A percentile compares a stretch with the other conserved stretches of the same genome.
Evolutionary conservation across 2,113 vertebrate species (phyloP).

Genomic region (Zosterops pallidus): DNA sequence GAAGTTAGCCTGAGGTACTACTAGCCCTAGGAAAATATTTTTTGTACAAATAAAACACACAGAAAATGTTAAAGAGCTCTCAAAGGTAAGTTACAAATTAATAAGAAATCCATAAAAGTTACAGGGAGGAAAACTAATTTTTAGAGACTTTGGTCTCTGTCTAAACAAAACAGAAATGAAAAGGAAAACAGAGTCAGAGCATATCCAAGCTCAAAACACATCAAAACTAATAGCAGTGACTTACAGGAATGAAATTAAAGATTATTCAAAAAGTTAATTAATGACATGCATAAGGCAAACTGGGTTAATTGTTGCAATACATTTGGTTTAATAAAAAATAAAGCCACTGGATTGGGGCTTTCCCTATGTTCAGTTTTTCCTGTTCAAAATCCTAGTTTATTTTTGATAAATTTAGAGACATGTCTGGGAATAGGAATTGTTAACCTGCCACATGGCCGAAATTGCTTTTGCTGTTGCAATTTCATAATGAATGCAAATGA

Average conservation of each 20-base stretch:
- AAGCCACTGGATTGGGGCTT: background rate
- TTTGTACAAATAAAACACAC: background rate
- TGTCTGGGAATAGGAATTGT: background rate
- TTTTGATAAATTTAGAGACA: background rate
- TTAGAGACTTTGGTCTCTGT: background rate
- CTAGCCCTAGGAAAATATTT: background rate
- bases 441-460: background rate
- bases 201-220: background rate
- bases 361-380: background rate
- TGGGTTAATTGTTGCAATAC: background rate
- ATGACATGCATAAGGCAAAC: background rate
- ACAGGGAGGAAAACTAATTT: background rate
- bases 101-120: background rate
- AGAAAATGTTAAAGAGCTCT: background rate
- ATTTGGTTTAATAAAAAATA: background rate
- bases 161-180: background rate
- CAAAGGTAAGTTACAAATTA: background rate
- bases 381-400: background rate
- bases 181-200: background rate
- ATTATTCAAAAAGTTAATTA: background rate
- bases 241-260: background rate
- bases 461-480: background rate
- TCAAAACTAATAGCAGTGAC: background rate
- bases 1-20: background rate
- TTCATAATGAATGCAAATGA: background rate